Evolutionary conservation across 2,797 vertebrate genomes (phyloP).

Genomic region (Phaenicophaeus curvirostris): DNA sequence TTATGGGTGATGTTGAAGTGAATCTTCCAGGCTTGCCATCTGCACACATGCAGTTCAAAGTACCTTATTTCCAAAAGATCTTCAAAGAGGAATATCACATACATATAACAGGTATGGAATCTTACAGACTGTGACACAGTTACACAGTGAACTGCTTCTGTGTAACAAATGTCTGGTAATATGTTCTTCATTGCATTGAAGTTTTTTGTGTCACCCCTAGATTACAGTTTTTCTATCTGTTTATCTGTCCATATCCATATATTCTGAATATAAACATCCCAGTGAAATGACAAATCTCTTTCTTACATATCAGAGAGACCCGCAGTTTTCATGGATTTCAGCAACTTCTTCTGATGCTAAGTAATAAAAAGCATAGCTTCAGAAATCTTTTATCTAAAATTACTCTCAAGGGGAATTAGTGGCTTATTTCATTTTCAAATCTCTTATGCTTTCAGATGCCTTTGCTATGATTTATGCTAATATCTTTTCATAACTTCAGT

Average conservation of each 20-base stretch:
- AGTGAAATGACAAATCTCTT: not conserved
- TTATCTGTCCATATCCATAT: not conserved
- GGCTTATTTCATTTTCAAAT: constrained; percentile 53
- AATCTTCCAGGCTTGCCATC: constrained; percentile 95
- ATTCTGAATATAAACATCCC: not conserved
- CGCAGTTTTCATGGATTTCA: not conserved
- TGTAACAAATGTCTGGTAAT: not conserved
- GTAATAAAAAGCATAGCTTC: constrained; percentile 19
- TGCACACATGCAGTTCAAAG: constrained; percentile 91
- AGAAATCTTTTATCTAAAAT: constrained; percentile 48
- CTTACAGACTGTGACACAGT: not conserved
- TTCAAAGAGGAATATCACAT: constrained; percentile 97
- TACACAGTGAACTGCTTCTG: not conserved
- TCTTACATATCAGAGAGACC: not conserved
- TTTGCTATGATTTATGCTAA: constrained; percentile 51
- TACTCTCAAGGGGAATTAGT: constrained; percentile 33
- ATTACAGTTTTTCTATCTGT: not conserved
- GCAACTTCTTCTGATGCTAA: constrained; percentile 3
- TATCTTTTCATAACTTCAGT: constrained; percentile 41
- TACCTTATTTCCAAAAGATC: constrained; percentile 91
- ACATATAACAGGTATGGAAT: constrained; percentile 91
- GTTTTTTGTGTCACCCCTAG: not conserved
- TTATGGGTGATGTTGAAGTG: constrained; percentile 97
- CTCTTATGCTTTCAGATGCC: constrained; percentile 11
- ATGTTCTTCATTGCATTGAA: not conserved